Conservation (phyloP, 2,113 vertebrate species). For the Dasypus novemcinctus region DNA sequence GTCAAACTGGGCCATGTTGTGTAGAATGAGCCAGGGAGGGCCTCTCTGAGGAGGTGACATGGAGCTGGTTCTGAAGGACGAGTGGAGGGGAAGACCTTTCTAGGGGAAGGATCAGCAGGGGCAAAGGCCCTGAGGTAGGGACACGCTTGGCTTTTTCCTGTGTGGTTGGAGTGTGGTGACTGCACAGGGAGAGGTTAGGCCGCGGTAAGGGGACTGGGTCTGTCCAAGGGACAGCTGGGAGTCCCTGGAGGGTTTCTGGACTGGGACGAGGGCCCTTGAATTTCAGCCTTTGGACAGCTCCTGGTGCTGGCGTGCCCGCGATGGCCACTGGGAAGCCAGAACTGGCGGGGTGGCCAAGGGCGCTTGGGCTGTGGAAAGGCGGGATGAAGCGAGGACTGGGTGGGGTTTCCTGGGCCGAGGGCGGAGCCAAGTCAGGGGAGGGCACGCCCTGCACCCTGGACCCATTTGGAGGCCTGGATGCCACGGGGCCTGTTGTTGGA, state of each 20-base stretch:
- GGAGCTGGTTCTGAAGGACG: background rate
- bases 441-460: background rate
- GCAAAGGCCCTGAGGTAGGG: background rate
- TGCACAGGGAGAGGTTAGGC: accelerated
- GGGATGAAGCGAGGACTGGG: background rate
- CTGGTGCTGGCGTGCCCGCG: accelerated
- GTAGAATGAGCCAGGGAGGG: background rate
- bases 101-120: background rate
- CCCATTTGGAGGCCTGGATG: background rate
- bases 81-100: background rate
- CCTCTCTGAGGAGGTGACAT: background rate
- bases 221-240: background rate
- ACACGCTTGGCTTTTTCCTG: background rate
- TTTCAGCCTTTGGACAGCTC: slow-evolving; percentile 76
- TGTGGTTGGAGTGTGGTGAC: background rate
- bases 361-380: slow-evolving; percentile 15
- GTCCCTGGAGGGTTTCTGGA: background rate
- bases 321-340: slow-evolving; percentile 11
- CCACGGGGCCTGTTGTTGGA: background rate
- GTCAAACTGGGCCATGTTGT: background rate
- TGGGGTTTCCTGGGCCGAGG: background rate
- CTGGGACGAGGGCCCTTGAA: accelerated
- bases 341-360: slow-evolving; percentile 47
- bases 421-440: background rate
- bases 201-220: background rate